Base-by-base conservation (phyloP, 2,797 vertebrate genomes). In the Melanogrammus aeglefinus region DNA sequence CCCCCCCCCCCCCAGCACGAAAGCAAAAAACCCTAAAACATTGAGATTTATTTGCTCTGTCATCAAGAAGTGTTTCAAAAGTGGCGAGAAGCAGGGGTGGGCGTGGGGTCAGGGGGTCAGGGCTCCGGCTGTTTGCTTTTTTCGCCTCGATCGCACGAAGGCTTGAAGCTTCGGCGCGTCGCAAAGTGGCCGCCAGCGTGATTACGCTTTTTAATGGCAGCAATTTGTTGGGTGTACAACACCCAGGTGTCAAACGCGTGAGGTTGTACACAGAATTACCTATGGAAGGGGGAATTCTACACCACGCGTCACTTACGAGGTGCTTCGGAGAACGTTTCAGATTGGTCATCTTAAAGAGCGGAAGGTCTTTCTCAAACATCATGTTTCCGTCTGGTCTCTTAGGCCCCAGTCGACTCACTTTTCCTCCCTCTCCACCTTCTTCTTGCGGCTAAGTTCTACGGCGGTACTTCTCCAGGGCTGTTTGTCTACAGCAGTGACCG, bases 31-130 rank as follows among this genome's bases (percentile, higher is more conserved):
- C 77, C 80, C 71, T 81, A 80, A 88, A 87, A 88, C 86, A 84
- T 83, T 80, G 80, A 79, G 83, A 90, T 92, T 91, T 93, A 90
- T 93, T 93, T 93, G 89, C 89, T 91, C 88, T 91, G 88, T 90
- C 88, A 91, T 92, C 89, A 88, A 86, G 88, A 91, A 90, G 84
- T 90, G 89, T 93, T 93, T 92, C 82, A 86, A 84, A 89, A 85
- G 83, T 63, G 57, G 16, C 2, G 57, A 24, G 78, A 89, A 90
- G 85, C 86, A 83, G 76, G 81, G 87, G 83, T 86, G 85, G 79
- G 75, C 29, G 87, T 86, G 86, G 83, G 77, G 85, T 88, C 86
- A 84, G 87, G 86, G 83, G 80, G 85, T 88, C 86, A 84, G 82
- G 72, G 85, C 84, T 81, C 83, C 72, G 84, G 57, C 86, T 92